Conservation (phyloP, 2,797 vertebrate genomes). For the Hydrocynus forskahlii region DNA sequence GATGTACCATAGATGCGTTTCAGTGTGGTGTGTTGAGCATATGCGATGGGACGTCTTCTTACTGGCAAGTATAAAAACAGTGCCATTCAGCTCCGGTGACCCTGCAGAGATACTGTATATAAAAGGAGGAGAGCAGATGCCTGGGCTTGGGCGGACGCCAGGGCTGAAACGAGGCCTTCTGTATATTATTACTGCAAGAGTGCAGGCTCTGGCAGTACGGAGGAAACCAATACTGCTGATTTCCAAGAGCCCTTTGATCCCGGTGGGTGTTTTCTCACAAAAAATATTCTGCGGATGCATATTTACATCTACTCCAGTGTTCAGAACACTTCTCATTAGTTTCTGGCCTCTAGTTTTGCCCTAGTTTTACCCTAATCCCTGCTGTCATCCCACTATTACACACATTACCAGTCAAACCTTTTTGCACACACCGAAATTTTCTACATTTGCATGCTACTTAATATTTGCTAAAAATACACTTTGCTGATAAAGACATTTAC, state of each 20-base stretch:
- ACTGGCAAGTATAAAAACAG: not conserved
- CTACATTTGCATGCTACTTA: no score
- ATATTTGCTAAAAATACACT: no score
- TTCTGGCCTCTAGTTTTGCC: not conserved
- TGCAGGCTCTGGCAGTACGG: not conserved
- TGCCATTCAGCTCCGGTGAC: not conserved
- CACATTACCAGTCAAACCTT: no score
- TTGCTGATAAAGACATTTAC: no score
- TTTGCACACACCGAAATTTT: no score
- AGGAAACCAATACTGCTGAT: not conserved
- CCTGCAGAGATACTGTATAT: conserved; percentile 12
- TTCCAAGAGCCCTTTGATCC: not conserved
- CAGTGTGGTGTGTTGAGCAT: no score
- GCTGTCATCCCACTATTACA: not conserved
- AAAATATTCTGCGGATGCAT: not conserved
- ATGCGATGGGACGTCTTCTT: not conserved
- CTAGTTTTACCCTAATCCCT: conserved; percentile 15
- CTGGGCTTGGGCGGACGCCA: conserved; percentile 13
- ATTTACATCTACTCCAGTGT: not conserved
- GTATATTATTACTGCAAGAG: not conserved
- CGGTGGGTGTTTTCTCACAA: not conserved
- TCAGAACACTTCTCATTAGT: not conserved
- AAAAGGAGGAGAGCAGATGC: conserved; percentile 32
- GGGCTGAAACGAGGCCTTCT: not conserved
- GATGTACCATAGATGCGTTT: no score